Evolutionary conservation across 2,797 vertebrate genomes (phyloP).

Genomic region (Lithobates sylvaticus): DNA sequence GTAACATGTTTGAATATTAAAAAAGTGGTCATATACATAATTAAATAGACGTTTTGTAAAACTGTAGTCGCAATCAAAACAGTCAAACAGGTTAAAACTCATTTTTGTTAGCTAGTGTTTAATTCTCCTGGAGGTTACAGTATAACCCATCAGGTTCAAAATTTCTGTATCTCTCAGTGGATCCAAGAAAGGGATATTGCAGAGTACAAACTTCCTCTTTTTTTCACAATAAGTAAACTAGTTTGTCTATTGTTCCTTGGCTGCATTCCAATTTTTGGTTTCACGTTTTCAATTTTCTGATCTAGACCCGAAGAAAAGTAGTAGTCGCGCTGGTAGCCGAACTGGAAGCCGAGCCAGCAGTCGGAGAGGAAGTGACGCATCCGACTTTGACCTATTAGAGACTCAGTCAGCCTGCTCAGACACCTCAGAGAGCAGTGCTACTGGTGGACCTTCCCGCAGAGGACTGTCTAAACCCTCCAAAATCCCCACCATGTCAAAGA

Average conservation of each 20-base stretch:
- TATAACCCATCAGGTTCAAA: too few species aligned
- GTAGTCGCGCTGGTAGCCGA: constrained; percentile 91
- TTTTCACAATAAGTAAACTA: not conserved
- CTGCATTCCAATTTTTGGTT: not conserved
- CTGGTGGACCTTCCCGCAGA: constrained; percentile 81
- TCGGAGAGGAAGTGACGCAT: constrained; percentile 93
- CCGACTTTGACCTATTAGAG: constrained; percentile 93
- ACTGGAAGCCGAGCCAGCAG: constrained; percentile 92
- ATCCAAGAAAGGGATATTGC: too few species aligned
- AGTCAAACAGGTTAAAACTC: too few species aligned
- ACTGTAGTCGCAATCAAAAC: too few species aligned
- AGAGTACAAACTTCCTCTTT: too few species aligned
- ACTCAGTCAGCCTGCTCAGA: constrained; percentile 93
- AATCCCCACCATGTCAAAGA: constrained; percentile 97
- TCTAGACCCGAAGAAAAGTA: constrained; percentile 87
- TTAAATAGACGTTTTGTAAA: too few species aligned
- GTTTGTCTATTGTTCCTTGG: not conserved
- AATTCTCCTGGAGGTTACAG: too few species aligned
- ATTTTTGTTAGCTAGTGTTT: too few species aligned
- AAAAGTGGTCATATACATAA: too few species aligned
- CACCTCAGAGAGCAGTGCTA: constrained; percentile 89
- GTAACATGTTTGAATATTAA: too few species aligned
- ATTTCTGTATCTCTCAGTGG: too few species aligned
- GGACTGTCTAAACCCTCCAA: constrained; percentile 87
- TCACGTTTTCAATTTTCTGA: constrained; percentile 47